Evolutionary conservation across 2,888 invertebrate genomes (phyloP), one percentile per base, ranked within the genome.

Genomic region (Cerceris ruficornis): DNA sequence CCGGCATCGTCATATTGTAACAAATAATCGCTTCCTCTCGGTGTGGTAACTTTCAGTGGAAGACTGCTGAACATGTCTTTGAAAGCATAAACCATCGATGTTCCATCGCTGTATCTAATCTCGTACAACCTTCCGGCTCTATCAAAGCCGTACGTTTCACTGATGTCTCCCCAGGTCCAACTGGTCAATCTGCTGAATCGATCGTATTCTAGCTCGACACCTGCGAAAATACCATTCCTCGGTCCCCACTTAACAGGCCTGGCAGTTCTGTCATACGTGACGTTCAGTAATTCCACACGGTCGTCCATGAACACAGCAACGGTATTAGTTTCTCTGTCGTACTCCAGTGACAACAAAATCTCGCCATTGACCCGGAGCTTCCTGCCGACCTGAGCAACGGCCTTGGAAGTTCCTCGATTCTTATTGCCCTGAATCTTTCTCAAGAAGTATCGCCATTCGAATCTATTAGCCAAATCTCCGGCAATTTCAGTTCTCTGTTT

Each of bases 391-490:
- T 97, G 97, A 0, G 96, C 95, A 0, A 97, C 95, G 0, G 95
- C 94, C 91, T 96, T 97, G 80, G 93, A 94, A 88, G 89, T 88
- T 1, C 90, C 89, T 65, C 92, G 92, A 76, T 90, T 91, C 68
- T 93, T 92, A 77, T 90, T 91, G 4, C 94, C 94, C 82, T 95
- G 94, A 49, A 96, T 94, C 79, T 97, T 95, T 62, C 98, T 94
- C 74, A 98, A 94, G 93, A 98, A 98, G 93, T 98, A 98, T 54
- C 98, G 94, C 98, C 98, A 99, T 93, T 99, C 98, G 88, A 98
- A 97, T 81, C 98, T 94, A 89, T 98, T 98, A 0, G 98, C 97
- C 69, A 98, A 92, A 89, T 98, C 98, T 0, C 98, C 97, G 39
- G 97, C 97, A 14, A 98, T 96, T 93, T 98, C 98, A 0, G 97